A percentile compares a stretch with the other conserved stretches of the same genome.
phyloP scores from a whole-genome alignment of 2,888 invertebrate genomes.

The Thyatira batis region DNA sequence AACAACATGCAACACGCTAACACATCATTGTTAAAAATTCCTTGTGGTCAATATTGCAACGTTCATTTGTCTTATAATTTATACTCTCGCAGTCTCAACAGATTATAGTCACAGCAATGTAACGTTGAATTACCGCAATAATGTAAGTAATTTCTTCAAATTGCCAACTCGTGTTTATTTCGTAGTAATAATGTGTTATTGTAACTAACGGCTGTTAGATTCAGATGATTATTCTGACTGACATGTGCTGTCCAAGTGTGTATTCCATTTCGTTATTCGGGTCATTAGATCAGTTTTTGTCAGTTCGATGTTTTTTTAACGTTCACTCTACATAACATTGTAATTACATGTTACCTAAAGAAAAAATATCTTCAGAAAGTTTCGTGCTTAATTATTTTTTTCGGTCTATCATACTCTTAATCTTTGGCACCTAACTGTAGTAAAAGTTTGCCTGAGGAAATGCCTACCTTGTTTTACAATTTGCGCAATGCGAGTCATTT shows the following conservation, averaged over 20 bases:
- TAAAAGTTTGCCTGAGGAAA: neutral
- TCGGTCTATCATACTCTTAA: neutral
- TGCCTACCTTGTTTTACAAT: neutral
- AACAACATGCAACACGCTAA: neutral
- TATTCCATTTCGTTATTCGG: conserved; percentile 13
- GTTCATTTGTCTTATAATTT: neutral
- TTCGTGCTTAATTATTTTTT: neutral
- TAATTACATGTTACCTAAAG: too few relatives aligned
- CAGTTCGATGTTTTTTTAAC: neutral
- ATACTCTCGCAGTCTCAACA: neutral
- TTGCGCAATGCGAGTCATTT: neutral
- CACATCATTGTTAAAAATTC: neutral
- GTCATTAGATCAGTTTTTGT: conserved; percentile 11
- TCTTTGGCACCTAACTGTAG: neutral
- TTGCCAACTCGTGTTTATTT: conserved; percentile 17
- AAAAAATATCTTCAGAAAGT: too few relatives aligned
- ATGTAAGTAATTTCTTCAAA: conserved; percentile 27
- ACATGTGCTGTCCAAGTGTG: conserved; percentile 6
- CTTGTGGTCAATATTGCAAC: neutral
- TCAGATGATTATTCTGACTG: conserved; percentile 6
- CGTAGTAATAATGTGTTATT: conserved; percentile 20
- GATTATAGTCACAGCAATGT: neutral
- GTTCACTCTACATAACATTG: neutral
- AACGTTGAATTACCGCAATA: conserved; percentile 19
- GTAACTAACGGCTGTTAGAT: conserved; percentile 10